Conservation (phyloP, 2,888 invertebrate genomes). For the Pristionchus arcanus region DNA sequence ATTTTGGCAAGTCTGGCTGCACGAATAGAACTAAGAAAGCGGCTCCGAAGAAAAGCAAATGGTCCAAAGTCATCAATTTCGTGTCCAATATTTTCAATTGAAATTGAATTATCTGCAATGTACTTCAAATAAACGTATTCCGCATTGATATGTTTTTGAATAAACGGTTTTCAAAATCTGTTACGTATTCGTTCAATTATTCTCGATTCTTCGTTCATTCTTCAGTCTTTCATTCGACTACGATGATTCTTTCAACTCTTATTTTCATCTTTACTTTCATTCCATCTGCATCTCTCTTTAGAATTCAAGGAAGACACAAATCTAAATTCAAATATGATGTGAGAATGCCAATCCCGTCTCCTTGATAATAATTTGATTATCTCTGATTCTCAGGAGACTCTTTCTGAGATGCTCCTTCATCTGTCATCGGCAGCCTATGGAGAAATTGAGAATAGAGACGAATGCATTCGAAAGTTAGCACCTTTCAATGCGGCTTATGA, state of each 20-base stretch:
- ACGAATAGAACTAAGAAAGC: slow-evolving; percentile 18
- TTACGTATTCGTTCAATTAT: background rate
- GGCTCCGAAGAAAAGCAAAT: slow-evolving; percentile 47
- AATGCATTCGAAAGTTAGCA: background rate
- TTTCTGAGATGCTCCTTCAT: background rate
- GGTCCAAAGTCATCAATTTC: slow-evolving; percentile 17
- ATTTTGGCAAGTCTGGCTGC: slow-evolving; percentile 55
- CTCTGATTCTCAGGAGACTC: background rate
- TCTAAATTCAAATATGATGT: background rate
- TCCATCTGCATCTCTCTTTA: background rate
- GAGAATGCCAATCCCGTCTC: background rate
- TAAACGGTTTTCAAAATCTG: too few species aligned
- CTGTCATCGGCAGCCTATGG: background rate
- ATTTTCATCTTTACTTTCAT: background rate
- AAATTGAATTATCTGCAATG: background rate
- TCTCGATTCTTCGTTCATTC: background rate
- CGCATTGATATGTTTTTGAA: background rate
- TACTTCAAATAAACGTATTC: background rate
- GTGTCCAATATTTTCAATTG: background rate
- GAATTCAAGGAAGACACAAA: background rate
- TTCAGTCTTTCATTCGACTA: background rate
- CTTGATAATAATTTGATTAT: background rate
- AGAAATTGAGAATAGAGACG: slow-evolving; percentile 3
- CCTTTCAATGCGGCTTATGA: background rate
- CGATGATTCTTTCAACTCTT: background rate